These are phyloP conservation scores for Brachylomia viminalis DNA, from an alignment of 2,888 invertebrate genomes.

Conservation along the genomic window DNA sequence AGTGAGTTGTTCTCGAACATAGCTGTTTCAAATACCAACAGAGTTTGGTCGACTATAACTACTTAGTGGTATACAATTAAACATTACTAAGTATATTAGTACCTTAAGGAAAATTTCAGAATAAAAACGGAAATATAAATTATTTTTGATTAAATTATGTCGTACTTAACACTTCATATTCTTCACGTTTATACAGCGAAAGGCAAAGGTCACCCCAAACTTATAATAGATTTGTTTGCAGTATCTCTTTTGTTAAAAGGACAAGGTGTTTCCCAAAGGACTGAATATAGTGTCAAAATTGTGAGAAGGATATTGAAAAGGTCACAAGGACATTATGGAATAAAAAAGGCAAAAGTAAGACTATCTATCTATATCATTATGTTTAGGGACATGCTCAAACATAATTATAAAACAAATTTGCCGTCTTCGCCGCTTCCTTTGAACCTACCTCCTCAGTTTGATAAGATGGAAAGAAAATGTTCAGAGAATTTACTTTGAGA, in stretches of 20 bases:
- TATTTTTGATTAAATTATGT: background rate
- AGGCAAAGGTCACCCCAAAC: constrained; percentile 4
- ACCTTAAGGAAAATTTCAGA: background rate
- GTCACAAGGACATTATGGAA: background rate
- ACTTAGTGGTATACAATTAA: background rate
- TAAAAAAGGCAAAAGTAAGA: background rate
- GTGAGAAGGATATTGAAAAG: constrained; percentile 34
- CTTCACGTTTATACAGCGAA: background rate
- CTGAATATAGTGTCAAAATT: constrained; percentile 18
- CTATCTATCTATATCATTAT: no score
- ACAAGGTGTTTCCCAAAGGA: constrained; percentile 29
- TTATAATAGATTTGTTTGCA: constrained; percentile 33
- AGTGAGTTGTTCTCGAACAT: background rate
- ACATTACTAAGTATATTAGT: background rate
- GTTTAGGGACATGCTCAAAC: background rate
- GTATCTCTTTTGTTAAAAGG: constrained; percentile 23
- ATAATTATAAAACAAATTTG: background rate
- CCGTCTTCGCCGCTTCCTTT: no score
- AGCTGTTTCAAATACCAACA: background rate
- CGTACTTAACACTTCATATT: background rate
- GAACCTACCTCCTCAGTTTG: background rate
- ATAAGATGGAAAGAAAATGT: background rate
- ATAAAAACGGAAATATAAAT: background rate
- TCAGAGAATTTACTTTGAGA: background rate
- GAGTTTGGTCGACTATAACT: background rate